phyloP scores from a whole-genome alignment of 2,113 vertebrate genomes.

The Bubo blakistoni region DNA sequence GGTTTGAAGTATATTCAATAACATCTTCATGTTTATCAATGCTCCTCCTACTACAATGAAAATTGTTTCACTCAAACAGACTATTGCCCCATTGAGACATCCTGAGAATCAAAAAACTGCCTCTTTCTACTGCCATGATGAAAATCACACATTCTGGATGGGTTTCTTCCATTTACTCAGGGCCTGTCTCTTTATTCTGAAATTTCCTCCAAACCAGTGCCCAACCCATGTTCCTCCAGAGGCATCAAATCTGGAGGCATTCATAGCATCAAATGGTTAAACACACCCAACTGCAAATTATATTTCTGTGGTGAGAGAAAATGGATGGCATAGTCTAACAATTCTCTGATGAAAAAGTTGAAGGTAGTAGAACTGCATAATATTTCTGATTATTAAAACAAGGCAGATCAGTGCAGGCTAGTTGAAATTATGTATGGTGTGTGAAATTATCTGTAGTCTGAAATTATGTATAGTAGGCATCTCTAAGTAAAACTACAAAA shows the following conservation, averaged over 20 bases:
- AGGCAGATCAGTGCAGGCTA: background rate
- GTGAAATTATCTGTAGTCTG: background rate
- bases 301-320: background rate
- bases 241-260: background rate
- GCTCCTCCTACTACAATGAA: background rate
- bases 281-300: background rate
- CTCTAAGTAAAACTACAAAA: background rate
- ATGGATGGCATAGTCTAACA: background rate
- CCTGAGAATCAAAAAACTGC: background rate
- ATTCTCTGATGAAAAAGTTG: background rate
- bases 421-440: background rate
- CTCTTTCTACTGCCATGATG: background rate
- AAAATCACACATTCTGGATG: background rate
- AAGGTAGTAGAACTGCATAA: background rate
- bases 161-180: background rate
- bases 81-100: background rate
- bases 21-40: background rate
- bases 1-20: background rate
- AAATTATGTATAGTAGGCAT: background rate
- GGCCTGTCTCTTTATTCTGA: background rate
- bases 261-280: background rate
- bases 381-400: background rate
- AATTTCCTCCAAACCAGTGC: background rate
- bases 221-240: background rate
- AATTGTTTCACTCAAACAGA: background rate